phyloP scores from a whole-genome alignment of 1,140 invertebrate genomes.

The Drosophila prosaltans region DNA sequence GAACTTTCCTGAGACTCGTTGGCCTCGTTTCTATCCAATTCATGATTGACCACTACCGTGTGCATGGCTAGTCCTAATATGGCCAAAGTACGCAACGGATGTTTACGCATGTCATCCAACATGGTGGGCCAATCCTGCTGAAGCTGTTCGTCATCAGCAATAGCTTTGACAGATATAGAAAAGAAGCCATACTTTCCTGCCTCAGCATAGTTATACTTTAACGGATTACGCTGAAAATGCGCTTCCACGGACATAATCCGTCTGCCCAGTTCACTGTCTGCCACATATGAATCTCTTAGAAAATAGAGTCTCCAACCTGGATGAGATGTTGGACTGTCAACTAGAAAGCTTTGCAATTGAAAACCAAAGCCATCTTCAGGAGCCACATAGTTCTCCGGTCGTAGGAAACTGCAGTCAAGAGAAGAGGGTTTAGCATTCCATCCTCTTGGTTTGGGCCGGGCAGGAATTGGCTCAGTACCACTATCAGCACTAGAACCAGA shows the following conservation, averaged over 20 bases:
- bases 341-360: slow-evolving; percentile 51
- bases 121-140: slow-evolving; percentile 84
- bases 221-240: slow-evolving; percentile 75
- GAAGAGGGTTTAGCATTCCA: slow-evolving; percentile 34
- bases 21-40: slow-evolving; percentile 32
- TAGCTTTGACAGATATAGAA: slow-evolving; percentile 83
- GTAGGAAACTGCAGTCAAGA: slow-evolving; percentile 54
- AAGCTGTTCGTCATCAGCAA: slow-evolving; percentile 84
- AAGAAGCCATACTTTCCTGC: slow-evolving; percentile 83
- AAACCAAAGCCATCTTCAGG: slow-evolving; percentile 54
- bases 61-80: slow-evolving; percentile 87
- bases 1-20: not conserved
- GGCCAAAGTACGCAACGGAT: slow-evolving; percentile 85
- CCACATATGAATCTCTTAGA: slow-evolving; percentile 84
- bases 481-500: not conserved
- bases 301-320: slow-evolving; percentile 87
- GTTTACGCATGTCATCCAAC: slow-evolving; percentile 84
- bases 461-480: not conserved
- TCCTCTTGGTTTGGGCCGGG: slow-evolving; percentile 40
- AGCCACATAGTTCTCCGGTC: slow-evolving; percentile 67
- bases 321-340: slow-evolving; percentile 82
- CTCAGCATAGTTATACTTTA: slow-evolving; percentile 81
- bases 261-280: slow-evolving; percentile 72
- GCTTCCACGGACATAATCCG: slow-evolving; percentile 83
- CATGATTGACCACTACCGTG: slow-evolving; percentile 83